phyloP scores from a whole-genome alignment of 1,140 invertebrate species.

The Ruditapes philippinarum region DNA sequence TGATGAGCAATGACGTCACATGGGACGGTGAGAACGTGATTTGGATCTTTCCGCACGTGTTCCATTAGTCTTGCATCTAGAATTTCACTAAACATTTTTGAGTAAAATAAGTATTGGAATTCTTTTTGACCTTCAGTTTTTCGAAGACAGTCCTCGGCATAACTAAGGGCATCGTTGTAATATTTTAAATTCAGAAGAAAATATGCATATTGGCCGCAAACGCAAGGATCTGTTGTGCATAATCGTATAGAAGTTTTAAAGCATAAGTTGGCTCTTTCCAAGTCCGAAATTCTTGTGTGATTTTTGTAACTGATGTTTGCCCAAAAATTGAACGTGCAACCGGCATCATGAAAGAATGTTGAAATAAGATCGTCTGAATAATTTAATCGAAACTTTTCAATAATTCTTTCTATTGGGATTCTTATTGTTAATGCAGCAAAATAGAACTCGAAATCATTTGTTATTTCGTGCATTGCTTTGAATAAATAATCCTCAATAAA shows the following conservation, averaged over 20 bases:
- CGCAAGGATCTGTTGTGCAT: background rate
- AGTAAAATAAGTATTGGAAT: background rate
- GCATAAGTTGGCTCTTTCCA: background rate
- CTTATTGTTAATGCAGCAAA: background rate
- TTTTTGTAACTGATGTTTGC: background rate
- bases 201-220: background rate
- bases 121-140: background rate
- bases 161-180: background rate
- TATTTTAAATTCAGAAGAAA: background rate
- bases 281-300: background rate
- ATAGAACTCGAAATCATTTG: background rate
- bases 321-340: background rate
- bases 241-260: background rate
- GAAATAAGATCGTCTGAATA: background rate
- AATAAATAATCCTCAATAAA: background rate
- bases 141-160: background rate
- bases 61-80: background rate
- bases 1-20: background rate
- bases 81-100: background rate
- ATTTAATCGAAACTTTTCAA: background rate
- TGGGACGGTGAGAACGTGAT: background rate
- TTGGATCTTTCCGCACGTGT: background rate
- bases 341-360: background rate
- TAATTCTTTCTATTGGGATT: background rate
- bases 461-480: background rate